Conservation (phyloP, 2,888 invertebrate genomes). For the Drosophila hamatofila region DNA sequence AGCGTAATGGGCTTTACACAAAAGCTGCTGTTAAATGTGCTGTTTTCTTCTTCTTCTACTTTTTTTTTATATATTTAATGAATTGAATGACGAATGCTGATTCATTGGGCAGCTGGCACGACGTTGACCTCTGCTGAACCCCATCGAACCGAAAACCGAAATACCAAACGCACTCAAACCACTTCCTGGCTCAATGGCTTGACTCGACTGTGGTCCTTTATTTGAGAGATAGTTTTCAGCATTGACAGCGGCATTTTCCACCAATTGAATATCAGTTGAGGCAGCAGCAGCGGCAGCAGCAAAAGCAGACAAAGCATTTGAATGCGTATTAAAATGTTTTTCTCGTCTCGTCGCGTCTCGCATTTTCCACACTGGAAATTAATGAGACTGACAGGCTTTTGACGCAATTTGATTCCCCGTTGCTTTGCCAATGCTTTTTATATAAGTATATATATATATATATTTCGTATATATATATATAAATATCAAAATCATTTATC, state of each 20-base stretch:
- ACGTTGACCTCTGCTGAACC: conserved; percentile 8
- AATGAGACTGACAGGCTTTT: conserved; percentile 80
- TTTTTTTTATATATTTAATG: conserved; percentile 36
- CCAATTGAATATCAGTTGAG: conserved; percentile 74
- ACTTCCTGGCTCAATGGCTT: conserved; percentile 56
- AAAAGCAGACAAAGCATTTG: conserved; percentile 60
- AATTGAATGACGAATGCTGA: conserved; percentile 75
- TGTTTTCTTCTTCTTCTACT: neutral
- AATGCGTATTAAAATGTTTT: conserved; percentile 69
- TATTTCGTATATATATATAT: neutral
- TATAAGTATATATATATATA: neutral
- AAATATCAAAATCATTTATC: conserved; percentile 72
- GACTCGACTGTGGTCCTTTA: conserved; percentile 47
- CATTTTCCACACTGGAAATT: conserved; percentile 62
- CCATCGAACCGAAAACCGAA: neutral
- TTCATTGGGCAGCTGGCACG: conserved; percentile 48
- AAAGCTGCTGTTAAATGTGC: conserved; percentile 70
- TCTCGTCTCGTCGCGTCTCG: conserved; percentile 28
- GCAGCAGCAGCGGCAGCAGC: conserved; percentile 15
- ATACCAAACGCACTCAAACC: conserved; percentile 28
- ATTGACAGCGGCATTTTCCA: conserved; percentile 74
- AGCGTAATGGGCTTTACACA: conserved; percentile 35
- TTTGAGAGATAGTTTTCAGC: conserved; percentile 74
- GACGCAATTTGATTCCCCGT: conserved; percentile 79
- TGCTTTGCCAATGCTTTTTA: conserved; percentile 60